phyloP scores from a whole-genome alignment of 2,797 vertebrate genomes.

The Botia almorhae region DNA sequence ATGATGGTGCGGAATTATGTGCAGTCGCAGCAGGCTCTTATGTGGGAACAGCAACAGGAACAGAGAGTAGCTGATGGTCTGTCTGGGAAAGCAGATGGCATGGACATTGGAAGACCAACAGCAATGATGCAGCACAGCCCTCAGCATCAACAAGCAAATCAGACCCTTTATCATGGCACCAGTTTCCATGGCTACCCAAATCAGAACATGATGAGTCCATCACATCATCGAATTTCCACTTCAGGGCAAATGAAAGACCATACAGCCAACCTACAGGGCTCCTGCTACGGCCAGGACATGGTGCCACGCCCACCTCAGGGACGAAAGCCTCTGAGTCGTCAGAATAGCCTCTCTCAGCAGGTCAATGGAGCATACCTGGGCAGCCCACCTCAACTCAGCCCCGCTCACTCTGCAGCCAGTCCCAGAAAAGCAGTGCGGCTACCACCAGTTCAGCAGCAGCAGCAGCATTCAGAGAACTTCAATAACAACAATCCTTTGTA shows the following conservation, averaged over 20 bases:
- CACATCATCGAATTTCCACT: slow-evolving; percentile 65
- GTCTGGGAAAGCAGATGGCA: slow-evolving; percentile 65
- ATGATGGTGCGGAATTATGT: slow-evolving; percentile 94
- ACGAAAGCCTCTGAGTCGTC: slow-evolving; percentile 80
- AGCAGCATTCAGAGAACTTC: slow-evolving; percentile 74
- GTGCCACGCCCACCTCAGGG: slow-evolving; percentile 82
- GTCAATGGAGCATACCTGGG: slow-evolving; percentile 73
- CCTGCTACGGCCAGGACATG: slow-evolving; percentile 81
- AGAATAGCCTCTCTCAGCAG: slow-evolving; percentile 76
- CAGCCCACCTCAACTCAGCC: slow-evolving; percentile 78
- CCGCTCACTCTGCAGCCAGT: slow-evolving; percentile 73
- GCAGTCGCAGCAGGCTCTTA: slow-evolving; percentile 92
- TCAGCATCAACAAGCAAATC: slow-evolving; percentile 77
- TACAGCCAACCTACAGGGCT: slow-evolving; percentile 69
- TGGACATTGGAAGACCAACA: slow-evolving; percentile 73
- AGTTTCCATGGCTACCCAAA: slow-evolving; percentile 79
- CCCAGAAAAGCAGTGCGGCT: slow-evolving; percentile 75
- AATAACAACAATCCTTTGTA: slow-evolving; percentile 73
- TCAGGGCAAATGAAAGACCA: slow-evolving; percentile 77
- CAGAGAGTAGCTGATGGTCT: slow-evolving; percentile 57
- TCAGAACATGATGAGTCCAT: slow-evolving; percentile 78
- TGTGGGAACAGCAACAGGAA: slow-evolving; percentile 89
- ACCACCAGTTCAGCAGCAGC: slow-evolving; percentile 70
- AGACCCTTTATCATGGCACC: slow-evolving; percentile 78
- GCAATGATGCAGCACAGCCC: slow-evolving; percentile 76